Evolutionary conservation across 2,113 vertebrate species (phyloP), one percentile per base, ranked within the genome.

Genomic region (Amphiprion percula): DNA sequence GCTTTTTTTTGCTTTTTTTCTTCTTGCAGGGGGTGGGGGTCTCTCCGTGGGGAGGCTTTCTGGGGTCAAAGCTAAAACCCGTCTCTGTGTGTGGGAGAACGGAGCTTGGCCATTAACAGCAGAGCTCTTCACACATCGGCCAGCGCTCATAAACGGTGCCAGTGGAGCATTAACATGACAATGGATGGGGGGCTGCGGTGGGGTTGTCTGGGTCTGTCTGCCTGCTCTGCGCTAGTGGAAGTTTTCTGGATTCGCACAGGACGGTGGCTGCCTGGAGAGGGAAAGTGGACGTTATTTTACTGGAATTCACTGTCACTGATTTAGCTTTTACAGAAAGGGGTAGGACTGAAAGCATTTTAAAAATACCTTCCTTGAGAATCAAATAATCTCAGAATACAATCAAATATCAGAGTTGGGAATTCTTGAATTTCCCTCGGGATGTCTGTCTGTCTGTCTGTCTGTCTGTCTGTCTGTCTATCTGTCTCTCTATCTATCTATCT

Each of bases 121-220:
- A 83, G 33, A 91, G 90, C 87, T 90, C 88, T 91, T 93, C 91
- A 94, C 91, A 93, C 89, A 88, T 93, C 79, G 86, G 84, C 85
- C 93, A 90, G 80, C 61, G 86, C 92, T 92, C 86, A 65, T 84
- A 88, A 86, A 85, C 89, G 85, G 79, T 90, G 92, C 91, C 91
- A 94, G 88, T 80, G 82, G 84, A 74, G 74, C 73, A 94, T 95
- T 94, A 94, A 90, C 94, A 95, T 95, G 83, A 95, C 94, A 95
- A 95, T 91, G 63, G 83, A 39, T 52, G 73, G 82, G 76, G 50
- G 26, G 74, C 33, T 71, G 73, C 33, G 79, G 44, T 52, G 88
- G 80, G 79, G 66, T 64, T 71, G 86, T 80, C 84, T 85, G 85
- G 76, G 71, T 79, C 68, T 50, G 82, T 92, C 80, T 89, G 83